Evolutionary conservation across 2,888 invertebrate genomes (phyloP).

Genomic region (Macrostomum cliftonense): DNA sequence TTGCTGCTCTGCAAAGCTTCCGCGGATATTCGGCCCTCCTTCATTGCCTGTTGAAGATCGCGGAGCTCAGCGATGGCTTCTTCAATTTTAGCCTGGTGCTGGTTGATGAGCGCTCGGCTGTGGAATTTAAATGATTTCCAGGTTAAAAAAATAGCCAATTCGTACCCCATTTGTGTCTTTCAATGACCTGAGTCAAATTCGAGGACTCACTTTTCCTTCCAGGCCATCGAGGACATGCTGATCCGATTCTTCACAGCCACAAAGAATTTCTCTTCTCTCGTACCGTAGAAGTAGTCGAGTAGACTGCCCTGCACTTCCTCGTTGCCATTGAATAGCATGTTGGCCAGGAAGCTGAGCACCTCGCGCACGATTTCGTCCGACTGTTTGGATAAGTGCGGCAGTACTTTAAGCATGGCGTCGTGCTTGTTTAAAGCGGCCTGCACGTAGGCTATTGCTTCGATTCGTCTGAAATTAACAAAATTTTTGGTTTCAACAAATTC

Average conservation of each 20-base stretch:
- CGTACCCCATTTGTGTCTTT: no score
- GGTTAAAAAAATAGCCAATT: no score
- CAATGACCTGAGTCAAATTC: no score
- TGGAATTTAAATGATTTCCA: conserved; percentile 5
- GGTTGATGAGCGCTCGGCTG: conserved; percentile 31
- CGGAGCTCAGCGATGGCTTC: conserved; percentile 27
- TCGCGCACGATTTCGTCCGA: conserved; percentile 26
- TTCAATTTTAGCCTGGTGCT: conserved; percentile 29
- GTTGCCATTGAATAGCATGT: conserved; percentile 29
- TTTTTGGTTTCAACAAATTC: no score
- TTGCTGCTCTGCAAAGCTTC: conserved; percentile 13
- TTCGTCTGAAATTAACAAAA: no score
- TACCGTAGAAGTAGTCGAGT: conserved; percentile 25
- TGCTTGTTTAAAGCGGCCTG: conserved; percentile 25
- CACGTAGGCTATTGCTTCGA: no score
- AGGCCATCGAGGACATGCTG: conserved; percentile 26
- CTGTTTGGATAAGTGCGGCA: conserved; percentile 25
- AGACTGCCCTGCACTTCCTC: conserved; percentile 26
- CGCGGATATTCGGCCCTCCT: conserved; percentile 19
- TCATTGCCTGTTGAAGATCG: conserved; percentile 25
- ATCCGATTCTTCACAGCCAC: conserved; percentile 29
- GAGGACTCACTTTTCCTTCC: conserved; percentile 24
- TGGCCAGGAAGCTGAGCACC: conserved; percentile 25
- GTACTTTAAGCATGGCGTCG: conserved; percentile 21
- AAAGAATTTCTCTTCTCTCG: conserved; percentile 35